Conservation (phyloP, 2,797 vertebrate genomes). For the Arnoldichthys spilopterus region DNA sequence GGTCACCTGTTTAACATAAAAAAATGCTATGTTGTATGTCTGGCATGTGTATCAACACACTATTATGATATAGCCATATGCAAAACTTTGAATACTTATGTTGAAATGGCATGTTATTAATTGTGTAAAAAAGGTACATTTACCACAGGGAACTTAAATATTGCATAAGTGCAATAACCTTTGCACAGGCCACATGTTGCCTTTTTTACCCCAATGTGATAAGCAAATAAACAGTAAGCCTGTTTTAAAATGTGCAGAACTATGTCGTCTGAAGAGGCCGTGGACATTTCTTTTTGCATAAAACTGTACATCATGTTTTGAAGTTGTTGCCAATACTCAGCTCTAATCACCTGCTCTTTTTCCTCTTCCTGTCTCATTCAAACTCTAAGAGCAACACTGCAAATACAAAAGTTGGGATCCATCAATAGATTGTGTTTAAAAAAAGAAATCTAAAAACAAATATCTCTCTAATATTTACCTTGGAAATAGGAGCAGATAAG, state of each 20-base stretch:
- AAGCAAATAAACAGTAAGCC: too few species aligned
- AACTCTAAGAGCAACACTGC: background rate
- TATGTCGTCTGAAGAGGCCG: too few species aligned
- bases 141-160: too few species aligned
- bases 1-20: background rate
- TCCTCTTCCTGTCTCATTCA: background rate
- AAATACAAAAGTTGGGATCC: background rate
- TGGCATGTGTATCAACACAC: too few species aligned
- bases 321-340: background rate
- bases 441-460: background rate
- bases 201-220: too few species aligned
- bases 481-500: background rate
- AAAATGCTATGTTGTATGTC: background rate
- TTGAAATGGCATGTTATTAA: too few species aligned
- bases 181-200: too few species aligned
- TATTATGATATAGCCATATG: too few species aligned
- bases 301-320: background rate
- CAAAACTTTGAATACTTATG: too few species aligned
- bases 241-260: too few species aligned
- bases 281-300: background rate
- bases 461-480: background rate
- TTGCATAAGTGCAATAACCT: too few species aligned
- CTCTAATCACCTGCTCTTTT: background rate
- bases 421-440: background rate
- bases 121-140: too few species aligned